These are phyloP conservation scores for Nycteola revayana DNA, from an alignment of 2,888 invertebrate genomes.

Conservation along the genomic window DNA sequence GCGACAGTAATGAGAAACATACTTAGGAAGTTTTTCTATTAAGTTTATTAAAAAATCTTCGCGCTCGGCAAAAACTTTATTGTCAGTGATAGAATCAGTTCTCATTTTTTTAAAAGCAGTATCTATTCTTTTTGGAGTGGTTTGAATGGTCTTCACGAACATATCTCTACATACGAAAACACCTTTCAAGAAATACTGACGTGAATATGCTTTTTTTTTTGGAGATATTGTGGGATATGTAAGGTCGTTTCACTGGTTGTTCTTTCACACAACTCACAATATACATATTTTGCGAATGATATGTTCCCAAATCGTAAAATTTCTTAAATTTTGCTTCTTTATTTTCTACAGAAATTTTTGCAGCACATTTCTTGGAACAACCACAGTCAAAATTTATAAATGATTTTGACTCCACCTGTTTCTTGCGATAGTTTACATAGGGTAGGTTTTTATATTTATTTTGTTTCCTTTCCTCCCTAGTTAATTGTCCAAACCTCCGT, in stretches of 20 bases:
- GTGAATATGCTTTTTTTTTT: constrained; percentile 3
- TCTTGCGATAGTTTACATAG: constrained; percentile 7
- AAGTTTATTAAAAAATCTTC: constrained; percentile 7
- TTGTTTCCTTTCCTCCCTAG: constrained; percentile 11
- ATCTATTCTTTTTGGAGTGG: constrained; percentile 15
- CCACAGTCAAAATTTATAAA: constrained; percentile 9
- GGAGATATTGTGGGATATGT: too few species aligned
- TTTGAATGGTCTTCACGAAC: constrained; percentile 16
- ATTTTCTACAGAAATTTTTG: constrained; percentile 4
- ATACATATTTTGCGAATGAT: constrained; percentile 8
- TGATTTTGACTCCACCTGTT: constrained; percentile 1
- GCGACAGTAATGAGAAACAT: constrained; percentile 8
- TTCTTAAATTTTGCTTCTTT: constrained; percentile 9
- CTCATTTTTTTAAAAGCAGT: constrained; percentile 9
- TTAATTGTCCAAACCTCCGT: constrained; percentile 5
- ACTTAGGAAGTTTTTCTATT: constrained; percentile 9
- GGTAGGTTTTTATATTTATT: constrained; percentile 11
- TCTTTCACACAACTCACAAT: constrained; percentile 3
- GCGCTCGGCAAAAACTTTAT: constrained; percentile 4
- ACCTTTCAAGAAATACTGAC: constrained; percentile 7
- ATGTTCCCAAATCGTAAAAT: constrained; percentile 7
- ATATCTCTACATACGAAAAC: constrained; percentile 10
- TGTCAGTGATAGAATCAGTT: constrained; percentile 5
- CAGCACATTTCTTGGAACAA: constrained; percentile 5
- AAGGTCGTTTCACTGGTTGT: constrained; percentile 1